A percentile compares a stretch with the other conserved stretches of the same genome.
Conservation (phyloP, 2,888 invertebrate species). For the Polydesmus complanatus region DNA sequence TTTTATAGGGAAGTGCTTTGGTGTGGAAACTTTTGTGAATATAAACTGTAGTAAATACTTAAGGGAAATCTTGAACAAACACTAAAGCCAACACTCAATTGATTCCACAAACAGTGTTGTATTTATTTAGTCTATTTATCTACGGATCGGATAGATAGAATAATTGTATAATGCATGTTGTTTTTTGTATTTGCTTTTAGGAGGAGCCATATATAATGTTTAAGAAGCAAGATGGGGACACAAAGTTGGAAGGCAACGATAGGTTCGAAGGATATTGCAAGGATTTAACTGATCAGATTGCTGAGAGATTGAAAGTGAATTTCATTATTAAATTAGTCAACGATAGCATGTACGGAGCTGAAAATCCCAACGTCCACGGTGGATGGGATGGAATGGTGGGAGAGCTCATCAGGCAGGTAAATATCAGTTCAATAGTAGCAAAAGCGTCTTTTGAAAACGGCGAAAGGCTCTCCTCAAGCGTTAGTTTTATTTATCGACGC, state of each 20-base stretch:
- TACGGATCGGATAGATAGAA: no score
- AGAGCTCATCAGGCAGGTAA: slow-evolving; percentile 70
- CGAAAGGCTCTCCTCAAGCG: no score
- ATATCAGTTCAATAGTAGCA: slow-evolving; percentile 28
- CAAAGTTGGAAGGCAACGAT: slow-evolving; percentile 55
- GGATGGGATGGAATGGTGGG: slow-evolving; percentile 81
- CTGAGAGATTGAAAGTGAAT: slow-evolving; percentile 64
- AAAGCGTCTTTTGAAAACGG: no score
- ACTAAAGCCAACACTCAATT: no score
- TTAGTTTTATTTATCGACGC: no score
- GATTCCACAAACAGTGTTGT: no score
- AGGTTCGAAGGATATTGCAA: slow-evolving; percentile 82
- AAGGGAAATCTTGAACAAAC: no score
- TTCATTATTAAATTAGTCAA: slow-evolving; percentile 73
- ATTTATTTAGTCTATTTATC: no score
- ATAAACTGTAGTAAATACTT: no score
- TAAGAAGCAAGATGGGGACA: slow-evolving; percentile 47
- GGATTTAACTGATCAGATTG: slow-evolving; percentile 69
- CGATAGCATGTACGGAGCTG: slow-evolving; percentile 70
- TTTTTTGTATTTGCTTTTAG: slow-evolving; percentile 30
- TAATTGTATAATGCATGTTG: no score
- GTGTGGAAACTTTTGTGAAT: no score
- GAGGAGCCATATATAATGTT: slow-evolving; percentile 81
- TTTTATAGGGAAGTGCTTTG: no score
- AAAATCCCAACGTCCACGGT: slow-evolving; percentile 55